Evolutionary conservation across 2,888 invertebrate species (phyloP).

Genomic region (Luperina nickerlii): DNA sequence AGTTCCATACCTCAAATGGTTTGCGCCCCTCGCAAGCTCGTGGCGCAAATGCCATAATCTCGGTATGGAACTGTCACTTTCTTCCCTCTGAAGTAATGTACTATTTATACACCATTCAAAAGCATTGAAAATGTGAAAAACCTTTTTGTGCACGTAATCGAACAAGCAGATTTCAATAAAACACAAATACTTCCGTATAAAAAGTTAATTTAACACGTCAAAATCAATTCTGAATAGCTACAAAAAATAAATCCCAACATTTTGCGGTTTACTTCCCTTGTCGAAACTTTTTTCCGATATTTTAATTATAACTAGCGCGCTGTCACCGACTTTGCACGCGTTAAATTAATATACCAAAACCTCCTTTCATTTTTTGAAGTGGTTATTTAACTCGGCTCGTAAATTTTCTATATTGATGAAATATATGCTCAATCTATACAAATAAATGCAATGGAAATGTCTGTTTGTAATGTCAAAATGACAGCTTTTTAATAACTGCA

Average conservation of each 20-base stretch:
- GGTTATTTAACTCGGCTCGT: background rate
- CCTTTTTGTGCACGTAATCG: constrained; percentile 16
- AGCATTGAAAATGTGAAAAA: constrained; percentile 20
- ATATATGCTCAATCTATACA: background rate
- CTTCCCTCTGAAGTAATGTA: no score
- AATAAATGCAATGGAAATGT: background rate
- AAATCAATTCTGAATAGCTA: constrained; percentile 27
- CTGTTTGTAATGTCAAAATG: background rate
- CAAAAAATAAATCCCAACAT: constrained; percentile 32
- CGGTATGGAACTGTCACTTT: no score
- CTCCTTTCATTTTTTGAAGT: background rate
- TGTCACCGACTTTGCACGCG: constrained; percentile 36
- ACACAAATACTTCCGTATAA: constrained; percentile 24
- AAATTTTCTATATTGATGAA: background rate
- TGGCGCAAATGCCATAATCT: no score
- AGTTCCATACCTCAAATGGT: no score
- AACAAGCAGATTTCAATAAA: constrained; percentile 38
- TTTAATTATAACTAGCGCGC: constrained; percentile 55
- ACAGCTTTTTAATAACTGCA: background rate
- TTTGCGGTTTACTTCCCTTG: constrained; percentile 43
- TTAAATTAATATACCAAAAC: constrained; percentile 40
- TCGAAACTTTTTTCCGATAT: constrained; percentile 54
- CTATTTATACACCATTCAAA: constrained; percentile 4
- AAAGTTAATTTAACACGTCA: constrained; percentile 34
- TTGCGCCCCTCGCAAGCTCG: no score